These are phyloP conservation scores for Eidolon dupreanum DNA, from an alignment of 2,797 vertebrate species.

Conservation along the genomic window DNA sequence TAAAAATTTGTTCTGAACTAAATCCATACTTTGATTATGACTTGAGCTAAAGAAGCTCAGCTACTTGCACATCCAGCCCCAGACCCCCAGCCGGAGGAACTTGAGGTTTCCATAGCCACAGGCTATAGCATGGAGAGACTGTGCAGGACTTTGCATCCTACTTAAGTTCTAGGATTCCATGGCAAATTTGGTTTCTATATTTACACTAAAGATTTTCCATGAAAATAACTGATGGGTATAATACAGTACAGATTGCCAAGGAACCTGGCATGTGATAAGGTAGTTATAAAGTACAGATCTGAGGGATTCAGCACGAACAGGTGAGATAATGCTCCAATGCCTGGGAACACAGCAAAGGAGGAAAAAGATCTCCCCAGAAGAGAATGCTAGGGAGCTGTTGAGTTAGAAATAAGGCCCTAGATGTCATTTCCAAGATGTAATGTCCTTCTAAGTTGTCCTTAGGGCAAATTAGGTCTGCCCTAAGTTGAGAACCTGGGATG, in stretches of 20 bases:
- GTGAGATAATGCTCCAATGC: not conserved
- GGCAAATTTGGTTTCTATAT: not conserved
- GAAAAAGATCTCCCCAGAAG: not conserved
- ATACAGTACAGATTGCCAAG: not conserved
- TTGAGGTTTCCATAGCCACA: not conserved
- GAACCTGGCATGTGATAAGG: not conserved
- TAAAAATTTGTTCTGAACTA: not conserved
- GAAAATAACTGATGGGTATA: not conserved
- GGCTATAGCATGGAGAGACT: rapidly evolving
- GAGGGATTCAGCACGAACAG: not conserved
- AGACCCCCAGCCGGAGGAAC: not conserved
- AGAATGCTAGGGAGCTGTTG: not conserved
- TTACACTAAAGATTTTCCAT: not conserved
- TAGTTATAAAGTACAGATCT: not conserved
- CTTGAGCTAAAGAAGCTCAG: not conserved
- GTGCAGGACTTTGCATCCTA: not conserved
- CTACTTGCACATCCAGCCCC: not conserved
- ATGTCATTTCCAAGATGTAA: no score
- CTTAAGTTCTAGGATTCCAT: not conserved
- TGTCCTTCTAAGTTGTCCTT: no score
- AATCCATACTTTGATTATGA: not conserved
- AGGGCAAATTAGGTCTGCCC: no score
- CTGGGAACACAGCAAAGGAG: not conserved
- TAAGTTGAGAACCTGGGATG: not conserved
- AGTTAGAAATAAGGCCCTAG: not conserved